Evolutionary conservation across 2,113 vertebrate species (phyloP).

Genomic region (Rana temporaria): DNA sequence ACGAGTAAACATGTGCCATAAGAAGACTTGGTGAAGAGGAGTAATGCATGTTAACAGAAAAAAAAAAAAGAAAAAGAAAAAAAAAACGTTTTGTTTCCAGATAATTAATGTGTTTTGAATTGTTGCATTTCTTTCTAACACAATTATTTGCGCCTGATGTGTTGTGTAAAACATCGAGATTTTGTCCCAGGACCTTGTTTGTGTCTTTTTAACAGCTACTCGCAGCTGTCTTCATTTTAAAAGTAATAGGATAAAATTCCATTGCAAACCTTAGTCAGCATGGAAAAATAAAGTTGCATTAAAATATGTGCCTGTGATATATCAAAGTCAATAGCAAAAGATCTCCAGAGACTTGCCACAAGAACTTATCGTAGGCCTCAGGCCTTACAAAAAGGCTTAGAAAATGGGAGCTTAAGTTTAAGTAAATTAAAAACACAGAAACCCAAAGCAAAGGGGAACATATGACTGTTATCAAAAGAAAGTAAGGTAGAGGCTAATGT

Average conservation of each 20-base stretch:
- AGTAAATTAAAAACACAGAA: slow-evolving; percentile 55
- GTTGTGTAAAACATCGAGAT: slow-evolving; percentile 52
- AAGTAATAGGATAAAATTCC: slow-evolving; percentile 59
- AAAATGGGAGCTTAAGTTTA: slow-evolving; percentile 55
- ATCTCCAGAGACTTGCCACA: slow-evolving; percentile 49
- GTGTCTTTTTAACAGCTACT: slow-evolving; percentile 55
- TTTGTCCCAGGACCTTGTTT: slow-evolving; percentile 51
- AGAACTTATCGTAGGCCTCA: slow-evolving; percentile 51
- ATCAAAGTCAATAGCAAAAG: slow-evolving; percentile 58
- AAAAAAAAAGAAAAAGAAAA: slow-evolving; percentile 14
- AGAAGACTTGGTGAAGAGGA: background rate
- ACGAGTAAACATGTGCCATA: slow-evolving; percentile 26
- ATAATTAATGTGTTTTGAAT: slow-evolving; percentile 49
- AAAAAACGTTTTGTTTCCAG: slow-evolving; percentile 20
- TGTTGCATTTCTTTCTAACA: slow-evolving; percentile 46
- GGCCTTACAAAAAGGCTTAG: slow-evolving; percentile 51
- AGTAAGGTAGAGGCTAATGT: slow-evolving; percentile 35
- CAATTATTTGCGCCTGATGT: slow-evolving; percentile 46
- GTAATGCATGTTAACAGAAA: background rate
- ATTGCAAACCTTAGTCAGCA: slow-evolving; percentile 57
- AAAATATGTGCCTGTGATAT: slow-evolving; percentile 58
- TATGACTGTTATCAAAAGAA: slow-evolving; percentile 43
- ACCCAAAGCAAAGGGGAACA: slow-evolving; percentile 42
- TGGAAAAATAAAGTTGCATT: slow-evolving; percentile 59
- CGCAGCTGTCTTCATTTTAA: slow-evolving; percentile 57